These are phyloP conservation scores for Polypterus bichir DNA, from an alignment of 2,113 vertebrate genomes.

Conservation along the genomic window DNA sequence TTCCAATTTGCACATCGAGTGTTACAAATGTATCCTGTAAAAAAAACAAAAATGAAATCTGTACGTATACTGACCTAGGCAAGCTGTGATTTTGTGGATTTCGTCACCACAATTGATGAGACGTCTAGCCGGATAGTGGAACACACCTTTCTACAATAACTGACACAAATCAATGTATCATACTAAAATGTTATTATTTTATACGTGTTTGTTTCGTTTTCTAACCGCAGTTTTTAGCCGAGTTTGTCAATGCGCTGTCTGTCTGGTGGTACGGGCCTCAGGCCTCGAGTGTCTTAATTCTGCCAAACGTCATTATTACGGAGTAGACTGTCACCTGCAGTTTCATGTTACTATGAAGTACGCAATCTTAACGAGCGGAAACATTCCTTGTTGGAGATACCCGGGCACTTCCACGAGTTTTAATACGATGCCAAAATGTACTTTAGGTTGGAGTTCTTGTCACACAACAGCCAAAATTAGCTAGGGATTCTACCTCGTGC, in stretches of 20 bases:
- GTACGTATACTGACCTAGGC: conserved; percentile 51
- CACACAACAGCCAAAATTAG: conserved; percentile 24
- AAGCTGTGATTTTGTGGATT: conserved; percentile 51
- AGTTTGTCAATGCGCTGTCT: neutral
- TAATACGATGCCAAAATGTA: conserved; percentile 21
- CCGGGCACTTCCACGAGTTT: conserved; percentile 3
- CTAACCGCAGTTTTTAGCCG: neutral
- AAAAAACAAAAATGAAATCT: conserved; percentile 38
- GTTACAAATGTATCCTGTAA: conserved; percentile 35
- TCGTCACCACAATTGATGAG: too few species aligned
- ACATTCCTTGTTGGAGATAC: conserved; percentile 20
- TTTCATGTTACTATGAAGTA: neutral
- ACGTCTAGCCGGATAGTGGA: neutral
- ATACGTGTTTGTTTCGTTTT: neutral
- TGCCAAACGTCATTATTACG: neutral
- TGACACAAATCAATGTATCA: conserved; percentile 13
- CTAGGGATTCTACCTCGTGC: conserved; percentile 24
- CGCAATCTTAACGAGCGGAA: neutral
- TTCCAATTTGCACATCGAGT: conserved; percentile 78
- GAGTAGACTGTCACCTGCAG: conserved; percentile 6
- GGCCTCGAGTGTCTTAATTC: conserved; percentile 11
- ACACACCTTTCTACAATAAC: conserved; percentile 1
- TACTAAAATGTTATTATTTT: conserved; percentile 10
- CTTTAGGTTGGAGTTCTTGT: conserved; percentile 2
- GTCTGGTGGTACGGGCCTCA: conserved; percentile 9